phyloP scores from a whole-genome alignment of 2,797 vertebrate genomes.

The Bothrops alternatus region DNA sequence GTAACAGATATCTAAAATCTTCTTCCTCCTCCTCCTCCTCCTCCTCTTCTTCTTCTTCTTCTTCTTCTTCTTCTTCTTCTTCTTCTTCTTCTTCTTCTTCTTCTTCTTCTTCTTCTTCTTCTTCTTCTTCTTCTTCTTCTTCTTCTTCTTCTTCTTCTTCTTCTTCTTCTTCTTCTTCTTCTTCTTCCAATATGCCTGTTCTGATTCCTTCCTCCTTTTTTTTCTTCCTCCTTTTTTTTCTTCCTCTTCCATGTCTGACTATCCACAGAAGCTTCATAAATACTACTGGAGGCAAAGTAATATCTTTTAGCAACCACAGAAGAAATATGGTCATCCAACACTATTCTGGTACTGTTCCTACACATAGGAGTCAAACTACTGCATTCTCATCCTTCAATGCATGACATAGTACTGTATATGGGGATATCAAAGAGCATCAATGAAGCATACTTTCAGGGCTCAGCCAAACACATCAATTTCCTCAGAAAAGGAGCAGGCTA shows the following conservation, averaged over 20 bases:
- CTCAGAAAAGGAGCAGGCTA: neutral
- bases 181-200: no score
- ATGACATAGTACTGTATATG: neutral
- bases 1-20: no score
- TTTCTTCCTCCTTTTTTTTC: no score
- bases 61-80: no score
- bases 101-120: no score
- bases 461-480: neutral
- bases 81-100: no score
- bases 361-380: neutral
- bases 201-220: no score
- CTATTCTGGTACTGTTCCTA: neutral
- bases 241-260: neutral
- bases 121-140: no score
- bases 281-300: neutral
- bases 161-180: no score
- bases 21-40: no score
- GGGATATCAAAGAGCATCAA: neutral
- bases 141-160: no score
- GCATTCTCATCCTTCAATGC: neutral
- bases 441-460: neutral
- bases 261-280: neutral
- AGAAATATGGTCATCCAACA: neutral
- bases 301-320: neutral
- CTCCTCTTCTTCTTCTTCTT: no score